phyloP scores from a whole-genome alignment of 2,888 invertebrate species.

The Theretra japonica region DNA sequence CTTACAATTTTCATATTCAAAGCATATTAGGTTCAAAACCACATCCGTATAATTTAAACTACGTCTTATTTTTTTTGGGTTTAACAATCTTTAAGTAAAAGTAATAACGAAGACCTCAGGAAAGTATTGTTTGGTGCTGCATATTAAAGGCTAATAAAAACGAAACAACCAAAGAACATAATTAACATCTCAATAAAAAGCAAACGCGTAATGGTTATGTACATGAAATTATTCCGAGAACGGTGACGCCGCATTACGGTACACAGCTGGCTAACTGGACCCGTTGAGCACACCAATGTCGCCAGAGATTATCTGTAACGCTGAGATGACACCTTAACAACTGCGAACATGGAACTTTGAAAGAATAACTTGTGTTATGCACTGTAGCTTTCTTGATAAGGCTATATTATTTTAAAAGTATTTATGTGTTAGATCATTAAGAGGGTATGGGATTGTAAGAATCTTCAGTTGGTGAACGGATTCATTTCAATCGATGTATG shows the following conservation, averaged over 20 bases:
- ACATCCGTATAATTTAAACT: too few relatives aligned
- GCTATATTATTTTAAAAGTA: background rate
- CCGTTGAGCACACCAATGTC: background rate
- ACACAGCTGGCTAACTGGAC: constrained; percentile 5
- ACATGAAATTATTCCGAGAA: constrained; percentile 21
- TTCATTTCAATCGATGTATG: too few relatives aligned
- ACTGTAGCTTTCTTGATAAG: background rate
- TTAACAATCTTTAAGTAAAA: too few relatives aligned
- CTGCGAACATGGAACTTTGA: background rate
- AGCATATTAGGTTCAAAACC: too few relatives aligned
- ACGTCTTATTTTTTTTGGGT: too few relatives aligned
- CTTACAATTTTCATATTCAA: too few relatives aligned
- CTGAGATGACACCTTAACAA: background rate
- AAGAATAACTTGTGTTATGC: background rate
- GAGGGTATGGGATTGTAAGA: too few relatives aligned
- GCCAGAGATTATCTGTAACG: constrained; percentile 1
- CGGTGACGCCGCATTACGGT: constrained; percentile 19
- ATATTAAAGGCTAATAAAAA: background rate
- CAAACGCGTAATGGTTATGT: background rate
- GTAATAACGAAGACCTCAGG: too few relatives aligned
- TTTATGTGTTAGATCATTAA: too few relatives aligned
- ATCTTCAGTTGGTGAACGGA: too few relatives aligned
- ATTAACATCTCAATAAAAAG: background rate
- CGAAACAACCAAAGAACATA: background rate
- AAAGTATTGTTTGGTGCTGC: too few relatives aligned